Percentiles rank a stretch among this genome's conserved stretches.
phyloP scores from a whole-genome alignment of 2,888 invertebrate species.

The Diloba caeruleocephala region DNA sequence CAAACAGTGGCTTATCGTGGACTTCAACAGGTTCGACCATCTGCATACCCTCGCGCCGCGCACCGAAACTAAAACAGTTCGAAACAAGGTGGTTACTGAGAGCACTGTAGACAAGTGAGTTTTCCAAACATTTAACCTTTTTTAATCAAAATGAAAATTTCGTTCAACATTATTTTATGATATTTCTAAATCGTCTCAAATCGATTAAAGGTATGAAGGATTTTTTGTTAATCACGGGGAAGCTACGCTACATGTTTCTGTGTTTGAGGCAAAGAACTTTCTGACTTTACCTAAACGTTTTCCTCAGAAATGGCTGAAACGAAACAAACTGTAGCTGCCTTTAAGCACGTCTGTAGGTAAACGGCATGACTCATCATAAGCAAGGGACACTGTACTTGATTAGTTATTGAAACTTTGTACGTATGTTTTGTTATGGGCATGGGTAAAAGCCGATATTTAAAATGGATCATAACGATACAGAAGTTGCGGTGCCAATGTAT shows the following conservation, averaged over 20 bases:
- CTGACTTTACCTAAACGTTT: constrained; percentile 10
- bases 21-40: constrained; percentile 90
- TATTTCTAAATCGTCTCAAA: background rate
- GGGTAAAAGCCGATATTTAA: constrained; percentile 7
- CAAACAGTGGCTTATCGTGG: constrained; percentile 96
- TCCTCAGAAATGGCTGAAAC: constrained; percentile 28
- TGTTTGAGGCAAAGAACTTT: constrained; percentile 3
- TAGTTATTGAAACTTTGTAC: constrained; percentile 18
- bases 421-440: constrained; percentile 14
- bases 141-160: no score
- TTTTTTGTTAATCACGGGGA: no score
- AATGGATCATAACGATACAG: background rate
- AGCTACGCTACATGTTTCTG: background rate
- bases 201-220: no score
- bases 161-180: no score
- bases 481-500: background rate
- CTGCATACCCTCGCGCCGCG: constrained; percentile 56
- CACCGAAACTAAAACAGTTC: constrained; percentile 33
- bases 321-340: constrained; percentile 11
- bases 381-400: constrained; percentile 2
- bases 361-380: constrained; percentile 2
- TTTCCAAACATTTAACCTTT: background rate
- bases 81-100: constrained; percentile 71
- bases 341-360: constrained; percentile 9
- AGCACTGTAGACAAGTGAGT: constrained; percentile 76